Evolutionary conservation across 2,888 invertebrate genomes (phyloP).

Genomic region (Conchocele bisecta): DNA sequence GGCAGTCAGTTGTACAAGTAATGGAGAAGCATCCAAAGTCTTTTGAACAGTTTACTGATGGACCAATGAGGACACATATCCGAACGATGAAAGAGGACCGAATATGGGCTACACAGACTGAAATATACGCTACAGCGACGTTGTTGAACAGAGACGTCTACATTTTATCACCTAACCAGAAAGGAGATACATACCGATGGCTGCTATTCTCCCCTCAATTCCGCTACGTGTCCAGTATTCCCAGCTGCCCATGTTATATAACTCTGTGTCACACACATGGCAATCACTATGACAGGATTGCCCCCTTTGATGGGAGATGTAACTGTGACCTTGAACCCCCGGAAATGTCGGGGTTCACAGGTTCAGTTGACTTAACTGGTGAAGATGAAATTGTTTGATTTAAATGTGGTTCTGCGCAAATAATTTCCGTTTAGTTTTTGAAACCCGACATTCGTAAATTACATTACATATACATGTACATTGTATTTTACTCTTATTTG

Average conservation of each 20-base stretch:
- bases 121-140: conserved; percentile 76
- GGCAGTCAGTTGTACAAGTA: conserved; percentile 72
- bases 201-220: conserved; percentile 69
- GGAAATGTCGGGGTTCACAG: conserved; percentile 60
- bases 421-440: no score
- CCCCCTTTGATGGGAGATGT: conserved; percentile 59
- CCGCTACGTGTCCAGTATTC: conserved; percentile 29
- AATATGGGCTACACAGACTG: conserved; percentile 75
- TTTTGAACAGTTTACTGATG: conserved; percentile 72
- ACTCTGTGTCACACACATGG: conserved; percentile 77
- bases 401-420: no score
- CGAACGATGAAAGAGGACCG: conserved; percentile 63
- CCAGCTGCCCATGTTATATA: conserved; percentile 65
- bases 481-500: no score
- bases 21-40: conserved; percentile 65
- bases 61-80: conserved; percentile 63
- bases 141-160: conserved; percentile 70
- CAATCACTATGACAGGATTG: conserved; percentile 76
- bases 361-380: conserved; percentile 66
- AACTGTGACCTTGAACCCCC: conserved; percentile 71
- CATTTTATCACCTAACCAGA: conserved; percentile 71
- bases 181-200: conserved; percentile 69
- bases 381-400: conserved; percentile 50
- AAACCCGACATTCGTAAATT: no score
- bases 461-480: no score